Base-by-base conservation (phyloP, 2,797 vertebrate genomes). In the Phoeniculus purpureus region DNA sequence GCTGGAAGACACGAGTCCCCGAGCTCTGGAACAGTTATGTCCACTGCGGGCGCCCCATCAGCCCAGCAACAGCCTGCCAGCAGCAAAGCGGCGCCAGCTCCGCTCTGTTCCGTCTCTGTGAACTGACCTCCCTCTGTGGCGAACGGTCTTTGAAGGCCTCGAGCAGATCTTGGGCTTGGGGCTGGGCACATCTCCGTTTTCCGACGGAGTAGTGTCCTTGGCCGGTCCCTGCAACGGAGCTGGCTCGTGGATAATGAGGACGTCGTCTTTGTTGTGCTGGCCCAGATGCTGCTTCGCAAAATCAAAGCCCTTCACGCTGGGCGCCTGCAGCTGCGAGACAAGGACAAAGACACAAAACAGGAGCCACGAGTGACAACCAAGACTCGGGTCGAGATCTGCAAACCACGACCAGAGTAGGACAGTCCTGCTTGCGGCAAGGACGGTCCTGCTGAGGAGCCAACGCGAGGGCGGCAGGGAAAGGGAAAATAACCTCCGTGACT, bases 271-370 rank as follows among this genome's bases (percentile, higher is more conserved):
- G 90, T 98, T 99, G 97, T 99, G 99, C 95, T 99, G 99, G 11
- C 99, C 99, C 58, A 99, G 98, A 95, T 99, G 99, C 64, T 99
- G 99, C 96, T 99, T 99, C 26, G 99, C 99, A 82, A 99, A 99
- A 96, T 99, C 99, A 74, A 99, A 99, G 71, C 99, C 99, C 97
- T 99, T 99, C 65, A 99, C 99, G 2, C 98, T 99, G 52, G 99
- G 99, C 52, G 98, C 98, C 97, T 99, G 99, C 83, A 99, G 98
- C 99, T 99, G 85, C 66, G 87, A 92, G 54, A 90, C 47, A 92
- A 85, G 90, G 96, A 80, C 48, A 91, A 87, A 94, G 58, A 87
- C 27, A 72, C 67, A 76, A 54, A 70, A 2, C 20, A 70, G 72
- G 54, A 90, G 78, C 59, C 15, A 29, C 60, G 45, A 91, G n/a